Base-by-base conservation (phyloP, 2,797 vertebrate genomes). In the Monodelphis domestica region DNA sequence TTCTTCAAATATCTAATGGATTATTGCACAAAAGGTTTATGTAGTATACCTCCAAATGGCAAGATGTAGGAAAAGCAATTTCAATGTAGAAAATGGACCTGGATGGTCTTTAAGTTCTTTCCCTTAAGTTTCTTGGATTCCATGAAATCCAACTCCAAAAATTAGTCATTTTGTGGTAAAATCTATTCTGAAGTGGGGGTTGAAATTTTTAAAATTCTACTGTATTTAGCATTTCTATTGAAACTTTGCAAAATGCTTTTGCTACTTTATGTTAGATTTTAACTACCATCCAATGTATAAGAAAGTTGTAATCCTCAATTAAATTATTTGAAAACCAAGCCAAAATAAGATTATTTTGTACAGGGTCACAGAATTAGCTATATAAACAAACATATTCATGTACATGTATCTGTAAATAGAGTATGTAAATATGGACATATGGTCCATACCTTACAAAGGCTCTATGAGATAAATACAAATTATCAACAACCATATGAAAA, bases 251-350 rank as follows among this genome's bases (percentile, higher is more conserved):
- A 57, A 94, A 56, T 88, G 88, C n/a, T 90, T 45, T 88, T 51
- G 6, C 88, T 57, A 93, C 30, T 51, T 95, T 90, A 91, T 1
- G 54, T 33, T 63, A 12, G 29, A 50, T 33, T 56, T 94, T 92
- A n/a, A 90, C 51, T 93, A 92, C 2, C 91, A 57, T 7, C 30
- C 53, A 54, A 57, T 15, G 38, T 53, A 30, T 52, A 90, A 30
- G 51, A 89, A 93, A 70, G 51, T 91, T 45, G 93, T 59, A 96
- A 92, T 57, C 93, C 53, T 95, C 45, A 84, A 94, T 10, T 93
- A 89, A 94, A 92, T 91, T 53, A 88, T 78, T 28, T 52, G 51
- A 5, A 10, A 51, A 90, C 12, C 28, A 53, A 93, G 56, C 33
- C n/a, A n/a, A 56, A 87, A 90, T 89, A 56, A 1, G 33, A 89